Percentiles rank a stretch among this genome's conserved stretches.
Conservation (phyloP, 2,113 vertebrate genomes). For the Corapipo altera region DNA sequence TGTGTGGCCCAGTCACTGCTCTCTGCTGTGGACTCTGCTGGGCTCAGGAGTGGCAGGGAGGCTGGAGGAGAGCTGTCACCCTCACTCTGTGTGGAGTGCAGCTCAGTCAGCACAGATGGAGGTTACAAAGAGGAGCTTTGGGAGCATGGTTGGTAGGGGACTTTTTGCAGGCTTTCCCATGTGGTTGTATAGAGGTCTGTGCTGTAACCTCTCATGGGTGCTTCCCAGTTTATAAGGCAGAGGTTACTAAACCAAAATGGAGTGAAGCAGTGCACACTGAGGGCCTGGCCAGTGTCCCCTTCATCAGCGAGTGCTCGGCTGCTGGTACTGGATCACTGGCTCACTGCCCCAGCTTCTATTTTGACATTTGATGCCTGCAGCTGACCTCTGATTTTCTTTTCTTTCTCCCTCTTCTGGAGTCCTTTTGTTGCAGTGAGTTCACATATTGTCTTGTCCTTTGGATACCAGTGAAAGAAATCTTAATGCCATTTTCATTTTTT, state of each 20-base stretch:
- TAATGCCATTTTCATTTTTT: not conserved
- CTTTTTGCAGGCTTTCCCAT: not conserved
- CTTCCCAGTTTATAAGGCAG: not conserved
- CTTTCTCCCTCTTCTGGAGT: not conserved
- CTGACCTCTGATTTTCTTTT: not conserved
- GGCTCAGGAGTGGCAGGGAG: not conserved
- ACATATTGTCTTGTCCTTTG: not conserved
- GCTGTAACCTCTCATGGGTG: not conserved
- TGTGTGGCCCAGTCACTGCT: fast-evolving
- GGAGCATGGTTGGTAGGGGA: not conserved
- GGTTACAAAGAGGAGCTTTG: not conserved
- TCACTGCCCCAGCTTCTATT: not conserved
- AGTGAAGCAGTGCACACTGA: not conserved
- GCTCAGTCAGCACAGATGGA: not conserved
- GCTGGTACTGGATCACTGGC: not conserved
- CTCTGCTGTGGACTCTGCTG: not conserved
- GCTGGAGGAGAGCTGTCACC: fast-evolving
- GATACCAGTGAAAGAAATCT: not conserved
- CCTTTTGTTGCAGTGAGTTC: not conserved
- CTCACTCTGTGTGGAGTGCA: not conserved
- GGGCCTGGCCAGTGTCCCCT: not conserved
- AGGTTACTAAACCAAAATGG: not conserved
- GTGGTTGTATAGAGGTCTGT: not conserved
- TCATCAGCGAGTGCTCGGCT: not conserved
- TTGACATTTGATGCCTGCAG: not conserved